phyloP scores from a whole-genome alignment of 2,113 vertebrate genomes.

The Hippoglossus stenolepis region DNA sequence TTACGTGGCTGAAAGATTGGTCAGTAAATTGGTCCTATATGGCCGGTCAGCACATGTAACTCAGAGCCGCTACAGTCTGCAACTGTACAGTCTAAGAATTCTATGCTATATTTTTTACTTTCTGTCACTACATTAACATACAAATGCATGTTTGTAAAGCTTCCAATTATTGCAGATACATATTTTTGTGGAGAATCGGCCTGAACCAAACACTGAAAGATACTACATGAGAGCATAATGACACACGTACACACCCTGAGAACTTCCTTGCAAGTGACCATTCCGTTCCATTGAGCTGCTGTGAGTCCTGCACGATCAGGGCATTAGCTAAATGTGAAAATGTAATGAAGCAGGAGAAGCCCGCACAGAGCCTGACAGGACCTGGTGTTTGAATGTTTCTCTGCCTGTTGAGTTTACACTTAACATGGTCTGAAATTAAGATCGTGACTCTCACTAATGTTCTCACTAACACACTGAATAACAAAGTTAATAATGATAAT shows the following conservation, averaged over 20 bases:
- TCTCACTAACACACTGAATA: neutral
- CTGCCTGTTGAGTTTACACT: conserved; percentile 5
- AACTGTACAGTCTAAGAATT: neutral
- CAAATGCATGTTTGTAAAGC: neutral
- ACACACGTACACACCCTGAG: neutral
- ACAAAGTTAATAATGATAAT: too few species aligned
- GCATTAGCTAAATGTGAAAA: conserved; percentile 68
- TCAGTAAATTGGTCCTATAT: neutral
- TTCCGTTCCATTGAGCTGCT: conserved; percentile 27
- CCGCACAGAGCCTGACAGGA: conserved; percentile 22
- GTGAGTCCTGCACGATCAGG: conserved; percentile 18
- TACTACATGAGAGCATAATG: neutral
- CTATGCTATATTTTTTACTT: neutral
- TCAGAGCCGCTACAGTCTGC: neutral
- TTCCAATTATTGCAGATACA: neutral
- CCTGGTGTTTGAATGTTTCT: conserved; percentile 16
- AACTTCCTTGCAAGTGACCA: conserved; percentile 25
- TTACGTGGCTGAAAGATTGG: neutral
- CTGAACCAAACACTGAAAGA: neutral
- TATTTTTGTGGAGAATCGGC: neutral
- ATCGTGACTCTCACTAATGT: neutral
- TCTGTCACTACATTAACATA: neutral
- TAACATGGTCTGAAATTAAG: neutral
- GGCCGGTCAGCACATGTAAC: neutral
- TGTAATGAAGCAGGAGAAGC: conserved; percentile 52